phyloP scores from a whole-genome alignment of 2,113 vertebrate genomes.

The Catagonus wagneri region DNA sequence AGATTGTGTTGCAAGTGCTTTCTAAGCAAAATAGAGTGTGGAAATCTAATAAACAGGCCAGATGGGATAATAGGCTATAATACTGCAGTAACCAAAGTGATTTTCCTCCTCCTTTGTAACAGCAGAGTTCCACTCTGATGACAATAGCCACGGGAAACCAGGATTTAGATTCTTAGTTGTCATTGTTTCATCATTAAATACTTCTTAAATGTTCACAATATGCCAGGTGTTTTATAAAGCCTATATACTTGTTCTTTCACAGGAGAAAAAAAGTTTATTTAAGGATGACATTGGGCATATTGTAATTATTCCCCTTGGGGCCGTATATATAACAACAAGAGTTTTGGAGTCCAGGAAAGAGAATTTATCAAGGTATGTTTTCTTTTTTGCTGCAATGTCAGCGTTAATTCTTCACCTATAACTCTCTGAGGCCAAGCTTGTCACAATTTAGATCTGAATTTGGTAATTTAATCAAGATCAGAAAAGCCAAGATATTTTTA shows the following conservation, averaged over 20 bases:
- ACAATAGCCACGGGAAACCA: neutral
- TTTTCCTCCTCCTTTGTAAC: constrained; percentile 16
- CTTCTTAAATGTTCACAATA: constrained; percentile 57
- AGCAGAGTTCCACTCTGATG: neutral
- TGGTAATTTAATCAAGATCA: neutral
- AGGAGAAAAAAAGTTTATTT: constrained; percentile 30
- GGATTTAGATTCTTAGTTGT: neutral
- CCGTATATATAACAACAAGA: constrained; percentile 32
- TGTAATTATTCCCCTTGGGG: constrained; percentile 65
- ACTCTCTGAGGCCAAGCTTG: neutral
- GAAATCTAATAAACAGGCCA: neutral
- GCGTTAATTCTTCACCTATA: neutral
- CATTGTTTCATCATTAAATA: constrained; percentile 58
- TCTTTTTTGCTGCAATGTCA: constrained; percentile 3
- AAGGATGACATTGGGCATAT: constrained; percentile 35
- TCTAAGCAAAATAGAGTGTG: neutral
- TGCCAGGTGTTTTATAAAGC: constrained; percentile 45
- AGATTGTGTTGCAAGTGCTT: constrained; percentile 45
- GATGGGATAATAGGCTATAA: constrained; percentile 5
- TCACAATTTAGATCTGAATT: neutral
- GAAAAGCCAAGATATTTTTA: neutral
- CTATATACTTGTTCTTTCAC: constrained; percentile 45
- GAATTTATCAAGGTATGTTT: constrained; percentile 29
- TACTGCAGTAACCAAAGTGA: neutral
- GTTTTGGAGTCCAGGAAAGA: neutral